Base-by-base conservation (phyloP, 2,113 vertebrate genomes). In the Charina bottae region DNA sequence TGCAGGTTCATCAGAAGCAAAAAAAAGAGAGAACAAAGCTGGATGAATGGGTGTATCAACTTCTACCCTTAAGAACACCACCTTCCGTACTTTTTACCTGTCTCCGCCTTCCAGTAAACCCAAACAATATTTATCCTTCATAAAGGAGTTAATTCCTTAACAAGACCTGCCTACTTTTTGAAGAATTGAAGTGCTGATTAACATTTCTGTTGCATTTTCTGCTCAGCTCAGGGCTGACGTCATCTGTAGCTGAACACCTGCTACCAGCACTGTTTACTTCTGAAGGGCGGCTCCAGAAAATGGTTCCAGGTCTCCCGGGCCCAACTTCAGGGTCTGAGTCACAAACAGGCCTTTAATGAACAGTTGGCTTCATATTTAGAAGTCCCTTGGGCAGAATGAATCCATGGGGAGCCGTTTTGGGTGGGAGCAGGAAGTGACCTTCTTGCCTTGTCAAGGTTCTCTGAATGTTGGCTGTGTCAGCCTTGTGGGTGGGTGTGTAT, bases 241-340 rank as follows among this genome's bases (percentile, higher is more conserved):
- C 12, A 58, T 58, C 85, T 78, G 90, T 4, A 59, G 0, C 2
- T 0, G 17, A 88, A 85, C 88, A 58, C 42, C 92, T 19, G 72
- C 90, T 93, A 64, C 56, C 0, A 0, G 15, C n/a, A 13, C 0
- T n/a, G 46, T 6, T 0, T 58, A 1, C 28, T 0, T 0, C 0
- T 0, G 12, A n/a, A 58, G n/a, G 0, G 83, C 59, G 0, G 68
- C 55, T 49, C 64, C 26, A 53, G 0, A 2, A 53, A 87, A n/a
- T 1, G 59, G 62, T 21, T 78, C 78, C 33, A 56, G 23, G 87
- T 72, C 56, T n/a, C 54, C 33, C 56, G 1, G 8, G 26, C 49
- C 0, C 0, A 0, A 37, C 91, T 12, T 90, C 72, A 90, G 1
- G 0, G 62, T 0, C 12, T 6, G 1, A 88, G 78, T n/a, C 88